Conservation (phyloP, 2,888 invertebrate species). For the Caenorhabditis imperialis region DNA sequence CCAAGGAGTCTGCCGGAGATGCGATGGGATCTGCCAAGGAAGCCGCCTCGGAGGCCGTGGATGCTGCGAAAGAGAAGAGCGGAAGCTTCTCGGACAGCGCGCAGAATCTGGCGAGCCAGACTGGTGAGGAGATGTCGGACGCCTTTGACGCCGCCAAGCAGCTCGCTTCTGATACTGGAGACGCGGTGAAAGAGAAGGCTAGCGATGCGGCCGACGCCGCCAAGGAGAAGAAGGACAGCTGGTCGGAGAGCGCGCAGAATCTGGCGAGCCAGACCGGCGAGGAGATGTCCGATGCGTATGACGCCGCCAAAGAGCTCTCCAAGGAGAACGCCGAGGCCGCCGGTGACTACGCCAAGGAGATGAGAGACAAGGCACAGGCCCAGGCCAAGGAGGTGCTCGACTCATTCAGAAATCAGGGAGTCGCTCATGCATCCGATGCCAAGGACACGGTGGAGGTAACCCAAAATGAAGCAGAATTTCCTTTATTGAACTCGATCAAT, state of each 20-base stretch:
- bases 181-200: neutral
- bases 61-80: slow-evolving; percentile 7
- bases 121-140: neutral
- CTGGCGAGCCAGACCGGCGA: too few relatives aligned
- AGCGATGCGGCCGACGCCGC: slow-evolving; percentile 8
- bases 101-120: too few relatives aligned
- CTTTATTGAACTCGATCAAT: too few relatives aligned
- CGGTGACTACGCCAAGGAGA: slow-evolving; percentile 3
- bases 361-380: slow-evolving; percentile 11
- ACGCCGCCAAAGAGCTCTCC: neutral
- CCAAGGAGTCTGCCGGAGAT: neutral
- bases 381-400: slow-evolving; percentile 11
- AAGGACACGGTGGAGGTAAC: slow-evolving; percentile 6
- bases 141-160: neutral
- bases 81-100: slow-evolving; percentile 1
- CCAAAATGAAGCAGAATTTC: too few relatives aligned
- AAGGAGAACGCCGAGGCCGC: slow-evolving; percentile 3
- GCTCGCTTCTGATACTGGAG: neutral
- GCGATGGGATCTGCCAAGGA: neutral
- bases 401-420: too few relatives aligned
- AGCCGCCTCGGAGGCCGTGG: neutral
- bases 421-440: slow-evolving; percentile 20
- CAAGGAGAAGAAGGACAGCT: neutral
- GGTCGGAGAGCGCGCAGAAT: neutral
- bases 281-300: neutral